Conservation (phyloP, 1,140 invertebrate species). For the Penaeus vannamei region DNA sequence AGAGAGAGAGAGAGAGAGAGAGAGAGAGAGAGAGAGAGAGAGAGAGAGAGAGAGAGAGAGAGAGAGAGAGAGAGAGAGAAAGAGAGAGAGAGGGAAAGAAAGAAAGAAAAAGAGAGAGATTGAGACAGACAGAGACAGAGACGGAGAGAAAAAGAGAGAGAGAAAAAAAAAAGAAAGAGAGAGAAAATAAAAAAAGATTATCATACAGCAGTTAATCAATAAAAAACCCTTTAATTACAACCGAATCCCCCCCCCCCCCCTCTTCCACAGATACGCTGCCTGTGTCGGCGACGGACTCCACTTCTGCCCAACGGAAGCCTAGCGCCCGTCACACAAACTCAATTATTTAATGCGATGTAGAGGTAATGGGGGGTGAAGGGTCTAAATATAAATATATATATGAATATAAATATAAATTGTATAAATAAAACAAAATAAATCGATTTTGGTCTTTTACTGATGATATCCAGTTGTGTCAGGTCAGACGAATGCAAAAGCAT, state of each 20-base stretch:
- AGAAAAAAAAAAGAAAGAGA: constrained; percentile 6
- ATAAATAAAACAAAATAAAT: neutral
- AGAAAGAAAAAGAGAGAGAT: too few species aligned
- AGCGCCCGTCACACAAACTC: neutral
- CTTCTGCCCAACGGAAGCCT: neutral
- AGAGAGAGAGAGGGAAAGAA: constrained; percentile 3
- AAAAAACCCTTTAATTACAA: neutral
- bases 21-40: constrained; percentile 3
- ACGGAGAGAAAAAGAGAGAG: too few species aligned
- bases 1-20: too few species aligned
- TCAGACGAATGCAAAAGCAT: neutral
- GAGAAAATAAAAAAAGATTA: neutral
- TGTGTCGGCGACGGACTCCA: constrained; percentile 21
- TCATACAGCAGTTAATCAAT: too few species aligned
- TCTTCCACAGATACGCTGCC: constrained; percentile 21
- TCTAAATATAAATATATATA: too few species aligned
- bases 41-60: constrained; percentile 3
- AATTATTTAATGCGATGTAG: neutral
- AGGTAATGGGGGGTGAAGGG: neutral
- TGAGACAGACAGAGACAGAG: too few species aligned
- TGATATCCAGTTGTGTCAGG: neutral
- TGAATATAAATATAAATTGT: too few species aligned
- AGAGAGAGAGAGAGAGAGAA: constrained; percentile 2
- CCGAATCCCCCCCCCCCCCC: neutral
- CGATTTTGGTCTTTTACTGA: neutral